phyloP scores from a whole-genome alignment of 2,113 vertebrate species.

The Sapajus apella region DNA sequence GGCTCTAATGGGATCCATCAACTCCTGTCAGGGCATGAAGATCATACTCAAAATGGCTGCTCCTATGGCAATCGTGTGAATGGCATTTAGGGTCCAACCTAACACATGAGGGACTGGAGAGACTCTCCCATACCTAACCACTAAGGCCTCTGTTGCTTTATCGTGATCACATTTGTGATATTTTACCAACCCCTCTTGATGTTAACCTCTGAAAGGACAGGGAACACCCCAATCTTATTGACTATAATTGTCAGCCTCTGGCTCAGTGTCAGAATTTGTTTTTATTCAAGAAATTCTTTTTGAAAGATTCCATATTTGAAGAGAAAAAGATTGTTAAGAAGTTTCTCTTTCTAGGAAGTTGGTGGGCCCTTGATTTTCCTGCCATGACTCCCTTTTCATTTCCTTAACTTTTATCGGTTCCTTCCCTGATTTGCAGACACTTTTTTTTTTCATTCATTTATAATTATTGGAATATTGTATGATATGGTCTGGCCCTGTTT shows the following conservation, averaged over 20 bases:
- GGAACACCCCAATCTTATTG: background rate
- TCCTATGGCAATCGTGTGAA: background rate
- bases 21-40: background rate
- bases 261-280: background rate
- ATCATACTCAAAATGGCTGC: background rate
- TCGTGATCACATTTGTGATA: background rate
- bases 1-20: background rate
- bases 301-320: background rate
- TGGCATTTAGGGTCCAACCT: background rate
- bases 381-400: background rate
- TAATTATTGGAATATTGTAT: background rate
- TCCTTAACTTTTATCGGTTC: background rate
- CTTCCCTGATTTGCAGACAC: background rate
- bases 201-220: background rate
- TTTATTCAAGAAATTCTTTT: background rate
- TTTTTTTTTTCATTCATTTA: background rate
- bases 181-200: background rate
- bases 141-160: background rate
- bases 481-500: too few relatives aligned
- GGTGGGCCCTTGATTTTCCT: background rate
- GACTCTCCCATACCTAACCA: background rate
- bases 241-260: background rate
- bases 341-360: background rate
- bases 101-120: background rate
- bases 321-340: background rate